Evolutionary conservation across 2,797 vertebrate genomes (phyloP).

Genomic region (Brachyalestes nurse): DNA sequence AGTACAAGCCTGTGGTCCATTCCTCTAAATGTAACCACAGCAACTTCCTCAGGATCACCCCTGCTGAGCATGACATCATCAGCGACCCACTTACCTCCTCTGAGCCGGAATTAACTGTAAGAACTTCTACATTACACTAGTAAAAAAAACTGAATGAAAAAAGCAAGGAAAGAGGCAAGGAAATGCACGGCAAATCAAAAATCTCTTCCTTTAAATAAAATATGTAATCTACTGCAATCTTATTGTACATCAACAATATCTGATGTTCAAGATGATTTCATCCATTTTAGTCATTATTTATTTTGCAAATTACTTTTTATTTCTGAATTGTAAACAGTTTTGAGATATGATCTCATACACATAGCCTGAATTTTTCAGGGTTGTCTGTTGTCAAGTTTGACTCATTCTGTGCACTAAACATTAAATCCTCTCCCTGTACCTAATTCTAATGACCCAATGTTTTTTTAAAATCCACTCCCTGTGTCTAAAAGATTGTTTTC

Average conservation of each 20-base stretch:
- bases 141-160: not conserved
- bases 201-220: not conserved
- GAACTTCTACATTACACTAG: conserved; percentile 22
- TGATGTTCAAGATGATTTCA: not conserved
- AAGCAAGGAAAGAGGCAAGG: not conserved
- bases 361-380: not conserved
- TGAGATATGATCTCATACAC: no score
- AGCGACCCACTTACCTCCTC: conserved; percentile 44
- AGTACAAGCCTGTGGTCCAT: conserved; percentile 61
- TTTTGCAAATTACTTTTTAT: not conserved
- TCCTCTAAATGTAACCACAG: conserved; percentile 66
- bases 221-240: not conserved
- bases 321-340: not conserved
- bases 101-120: conserved; percentile 64
- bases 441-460: not conserved
- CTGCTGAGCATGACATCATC: conserved; percentile 65
- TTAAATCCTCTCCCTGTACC: not conserved
- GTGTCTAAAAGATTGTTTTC: no score
- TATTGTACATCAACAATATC: not conserved
- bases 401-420: not conserved
- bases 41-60: conserved; percentile 70
- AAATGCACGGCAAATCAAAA: not conserved
- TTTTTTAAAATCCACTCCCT: not conserved
- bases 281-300: not conserved
- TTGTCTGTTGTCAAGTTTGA: not conserved